phyloP scores from a whole-genome alignment of 2,113 vertebrate species.

The Gobiocypris rarus region DNA sequence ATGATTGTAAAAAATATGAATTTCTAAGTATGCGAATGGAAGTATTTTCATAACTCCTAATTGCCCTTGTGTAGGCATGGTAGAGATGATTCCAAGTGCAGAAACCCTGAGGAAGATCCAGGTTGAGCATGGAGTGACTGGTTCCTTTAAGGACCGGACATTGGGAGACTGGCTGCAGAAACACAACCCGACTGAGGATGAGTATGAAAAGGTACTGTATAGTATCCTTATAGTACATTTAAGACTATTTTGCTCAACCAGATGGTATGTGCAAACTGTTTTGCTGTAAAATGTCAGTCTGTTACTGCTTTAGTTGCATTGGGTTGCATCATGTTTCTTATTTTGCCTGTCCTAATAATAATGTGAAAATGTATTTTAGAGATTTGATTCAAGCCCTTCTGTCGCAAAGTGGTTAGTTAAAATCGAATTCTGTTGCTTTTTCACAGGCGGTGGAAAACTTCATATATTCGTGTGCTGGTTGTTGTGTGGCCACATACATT shows the following conservation, averaged over 20 bases:
- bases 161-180: slow-evolving; percentile 96
- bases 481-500: slow-evolving; percentile 96
- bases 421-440: slow-evolving; percentile 6
- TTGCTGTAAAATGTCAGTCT: not conserved
- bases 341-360: not conserved
- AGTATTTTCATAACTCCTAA: not conserved
- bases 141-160: slow-evolving; percentile 94
- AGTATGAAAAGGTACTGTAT: slow-evolving; percentile 91
- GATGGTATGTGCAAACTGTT: not conserved
- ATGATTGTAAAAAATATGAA: not conserved
- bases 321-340: slow-evolving; percentile 21
- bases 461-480: slow-evolving; percentile 96
- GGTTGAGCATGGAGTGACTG: slow-evolving; percentile 94
- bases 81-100: slow-evolving; percentile 96
- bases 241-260: not conserved
- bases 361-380: not conserved
- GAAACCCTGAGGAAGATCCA: slow-evolving; percentile 98
- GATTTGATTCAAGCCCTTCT: not conserved
- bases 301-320: not conserved
- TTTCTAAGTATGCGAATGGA: not conserved
- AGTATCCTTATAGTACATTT: not conserved
- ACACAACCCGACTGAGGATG: slow-evolving; percentile 90
- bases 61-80: slow-evolving; percentile 82
- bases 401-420: not conserved
- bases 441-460: slow-evolving; percentile 96